Conservation (phyloP, 35 echinoderm and acorn worm genomes). For the Stichopus chloronotus region DNA sequence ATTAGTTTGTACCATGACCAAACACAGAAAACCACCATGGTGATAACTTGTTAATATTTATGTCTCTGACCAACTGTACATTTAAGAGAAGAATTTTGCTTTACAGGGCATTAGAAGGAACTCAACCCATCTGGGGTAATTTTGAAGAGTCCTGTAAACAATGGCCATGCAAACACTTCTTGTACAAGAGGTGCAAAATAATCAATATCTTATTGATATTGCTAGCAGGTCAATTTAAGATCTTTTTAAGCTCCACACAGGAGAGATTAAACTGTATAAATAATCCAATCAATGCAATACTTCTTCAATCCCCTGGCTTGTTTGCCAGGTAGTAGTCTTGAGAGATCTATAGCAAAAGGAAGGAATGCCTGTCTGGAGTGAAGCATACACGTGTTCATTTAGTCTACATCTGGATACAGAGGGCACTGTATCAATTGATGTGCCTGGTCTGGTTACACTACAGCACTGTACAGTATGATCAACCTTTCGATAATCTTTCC, state of each 20-base stretch:
- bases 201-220: slow-evolving; percentile 28
- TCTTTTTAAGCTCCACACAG: background rate
- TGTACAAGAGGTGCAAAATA: slow-evolving; percentile 4
- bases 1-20: background rate
- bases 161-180: background rate
- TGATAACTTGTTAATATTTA: background rate
- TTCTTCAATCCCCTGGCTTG: background rate
- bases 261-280: slow-evolving; percentile 38
- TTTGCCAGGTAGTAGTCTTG: background rate
- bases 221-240: background rate
- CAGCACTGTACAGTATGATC: too few species aligned
- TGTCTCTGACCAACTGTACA: background rate
- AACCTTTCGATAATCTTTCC: too few species aligned
- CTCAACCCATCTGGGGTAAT: background rate
- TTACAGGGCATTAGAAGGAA: background rate
- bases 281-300: slow-evolving; percentile 11
- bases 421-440: too few species aligned
- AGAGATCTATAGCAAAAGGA: background rate
- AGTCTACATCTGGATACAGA: too few species aligned
- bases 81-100: background rate
- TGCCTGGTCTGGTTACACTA: too few species aligned
- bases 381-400: too few species aligned
- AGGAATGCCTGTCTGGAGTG: background rate
- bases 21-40: background rate
- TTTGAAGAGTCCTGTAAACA: background rate